Base-by-base conservation (phyloP, 2,113 vertebrate species). In the Tetrax tetrax region DNA sequence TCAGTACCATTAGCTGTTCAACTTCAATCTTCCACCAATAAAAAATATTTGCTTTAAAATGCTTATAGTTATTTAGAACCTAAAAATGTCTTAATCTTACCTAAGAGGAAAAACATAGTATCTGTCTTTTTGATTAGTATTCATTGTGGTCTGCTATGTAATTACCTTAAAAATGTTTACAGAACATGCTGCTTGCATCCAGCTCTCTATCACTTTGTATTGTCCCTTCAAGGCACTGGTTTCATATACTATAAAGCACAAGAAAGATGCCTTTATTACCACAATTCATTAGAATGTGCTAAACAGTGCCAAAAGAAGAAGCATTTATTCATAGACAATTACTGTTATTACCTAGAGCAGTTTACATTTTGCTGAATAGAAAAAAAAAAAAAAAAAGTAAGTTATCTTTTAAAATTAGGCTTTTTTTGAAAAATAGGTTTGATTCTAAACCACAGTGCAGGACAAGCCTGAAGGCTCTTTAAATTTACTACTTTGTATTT, bases 231-330 rank as follows among this genome's bases (percentile, higher is more conserved):
- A 94, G 88, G 83, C 91, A 93, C 61, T 87, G 68, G 64, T 72
- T 90, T 82, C 69, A 71, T 66, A 87, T 83, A 76, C 65, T 65
- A 85, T 76, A 87, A 96, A 89, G 72, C 70, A 69, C 47, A 68
- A 91, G 71, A 88, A 96, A 83, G 54, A 94, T 74, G 80, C 33
- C 74, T 96, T 90, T 97, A 95, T 95, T 94, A 91, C 89, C 72
- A 41, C 84, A 78, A 57, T 92, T 96, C 87, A 95, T 95, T 95
- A 94, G 83, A 87, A 86, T 84, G 71, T 63, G 45, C 50, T 95
- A 96, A 96, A 91, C 57, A 66, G 41, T 83, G 74, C 87, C 90
- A 95, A 92, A 93, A 82, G 90, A 94, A 93, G 93, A 81, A 93
- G 31, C 77, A 87, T 70, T 91, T 93, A 89, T 93, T 76, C 74